Conservation (phyloP, 2,797 vertebrate species). For the Poecilia gillii region DNA sequence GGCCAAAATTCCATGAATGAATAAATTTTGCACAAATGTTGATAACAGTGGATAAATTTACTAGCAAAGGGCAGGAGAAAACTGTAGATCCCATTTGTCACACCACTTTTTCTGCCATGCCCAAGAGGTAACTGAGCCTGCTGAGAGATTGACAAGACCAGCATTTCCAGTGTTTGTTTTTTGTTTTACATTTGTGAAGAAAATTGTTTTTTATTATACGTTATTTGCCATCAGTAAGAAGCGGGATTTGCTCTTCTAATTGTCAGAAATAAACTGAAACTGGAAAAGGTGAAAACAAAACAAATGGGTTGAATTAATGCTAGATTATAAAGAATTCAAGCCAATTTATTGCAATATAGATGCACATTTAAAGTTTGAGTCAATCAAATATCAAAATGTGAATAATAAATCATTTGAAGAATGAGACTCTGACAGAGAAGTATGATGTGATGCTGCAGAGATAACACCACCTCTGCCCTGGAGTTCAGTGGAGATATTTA, state of each 20-base stretch:
- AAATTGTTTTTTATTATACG: neutral
- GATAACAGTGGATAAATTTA: neutral
- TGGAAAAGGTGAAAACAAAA: neutral
- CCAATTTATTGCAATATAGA: neutral
- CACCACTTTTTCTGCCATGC: neutral
- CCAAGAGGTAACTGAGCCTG: conserved; percentile 1
- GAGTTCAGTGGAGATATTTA: neutral
- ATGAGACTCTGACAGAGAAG: neutral
- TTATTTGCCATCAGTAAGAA: neutral
- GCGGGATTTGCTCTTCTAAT: neutral
- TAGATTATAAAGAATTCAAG: neutral
- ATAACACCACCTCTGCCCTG: neutral
- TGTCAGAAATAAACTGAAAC: neutral
- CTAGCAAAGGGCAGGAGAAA: conserved; percentile 2
- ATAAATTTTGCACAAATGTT: neutral
- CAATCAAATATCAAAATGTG: neutral
- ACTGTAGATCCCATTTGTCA: neutral
- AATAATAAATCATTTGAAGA: neutral
- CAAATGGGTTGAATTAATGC: neutral
- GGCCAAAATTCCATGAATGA: neutral
- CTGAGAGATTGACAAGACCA: conserved; percentile 1
- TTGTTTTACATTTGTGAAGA: neutral
- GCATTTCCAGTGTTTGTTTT: conserved; percentile 7
- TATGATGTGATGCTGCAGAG: neutral
- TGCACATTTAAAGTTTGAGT: neutral